Evolutionary conservation across 2,888 invertebrate genomes (phyloP).

Genomic region (Aphidoletes aphidimyza): DNA sequence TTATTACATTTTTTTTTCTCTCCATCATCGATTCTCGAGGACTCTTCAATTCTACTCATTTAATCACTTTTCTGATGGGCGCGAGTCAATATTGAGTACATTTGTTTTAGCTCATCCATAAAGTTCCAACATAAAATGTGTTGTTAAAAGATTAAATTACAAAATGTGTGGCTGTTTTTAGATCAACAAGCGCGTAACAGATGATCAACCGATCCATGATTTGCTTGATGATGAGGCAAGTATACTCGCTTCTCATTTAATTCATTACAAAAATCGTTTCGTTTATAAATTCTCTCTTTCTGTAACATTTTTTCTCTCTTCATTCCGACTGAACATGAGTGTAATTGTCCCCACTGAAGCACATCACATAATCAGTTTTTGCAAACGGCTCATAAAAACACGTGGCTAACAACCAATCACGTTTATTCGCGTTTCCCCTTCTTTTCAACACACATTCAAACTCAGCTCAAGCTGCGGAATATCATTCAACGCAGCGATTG

Average conservation of each 20-base stretch:
- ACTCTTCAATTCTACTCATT: too few species aligned
- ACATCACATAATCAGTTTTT: constrained; percentile 1
- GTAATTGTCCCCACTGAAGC: constrained; percentile 15
- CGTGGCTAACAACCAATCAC: constrained; percentile 48
- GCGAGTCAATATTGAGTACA: constrained; percentile 27
- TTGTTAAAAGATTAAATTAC: constrained; percentile 47
- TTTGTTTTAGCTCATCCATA: background rate
- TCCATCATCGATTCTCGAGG: background rate
- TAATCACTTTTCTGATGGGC: background rate
- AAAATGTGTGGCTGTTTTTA: background rate
- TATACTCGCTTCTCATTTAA: background rate
- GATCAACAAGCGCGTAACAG: background rate
- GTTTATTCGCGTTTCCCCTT: constrained; percentile 26
- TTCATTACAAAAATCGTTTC: background rate
- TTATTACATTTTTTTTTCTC: background rate
- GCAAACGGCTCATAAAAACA: constrained; percentile 3
- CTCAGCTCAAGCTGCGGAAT: background rate
- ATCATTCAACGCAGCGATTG: background rate
- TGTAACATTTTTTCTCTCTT: background rate
- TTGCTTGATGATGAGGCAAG: background rate
- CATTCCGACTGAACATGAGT: background rate
- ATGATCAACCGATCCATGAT: too few species aligned
- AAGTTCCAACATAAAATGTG: background rate
- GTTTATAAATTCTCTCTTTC: background rate
- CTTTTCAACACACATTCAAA: background rate